These are phyloP conservation scores for Drosophila subobscura DNA, from an alignment of 1,140 invertebrate genomes.

Conservation along the genomic window DNA sequence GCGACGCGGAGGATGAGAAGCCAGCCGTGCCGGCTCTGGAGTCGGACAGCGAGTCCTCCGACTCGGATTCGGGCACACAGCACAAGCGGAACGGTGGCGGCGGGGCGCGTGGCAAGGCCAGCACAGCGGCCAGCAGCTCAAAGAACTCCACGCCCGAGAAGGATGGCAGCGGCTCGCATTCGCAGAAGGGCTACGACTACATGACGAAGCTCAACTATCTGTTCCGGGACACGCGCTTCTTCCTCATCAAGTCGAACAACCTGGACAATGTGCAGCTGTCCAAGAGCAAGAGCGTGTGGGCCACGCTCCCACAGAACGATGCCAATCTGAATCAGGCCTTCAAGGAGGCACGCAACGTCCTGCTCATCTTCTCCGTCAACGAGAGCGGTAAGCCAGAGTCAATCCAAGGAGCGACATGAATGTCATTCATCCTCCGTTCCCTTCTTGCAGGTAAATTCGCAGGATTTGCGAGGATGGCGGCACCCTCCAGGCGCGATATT, in stretches of 20 bases:
- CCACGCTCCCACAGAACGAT: constrained; percentile 98
- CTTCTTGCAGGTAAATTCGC: constrained; percentile 87
- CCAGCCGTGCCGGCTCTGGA: constrained; percentile 56
- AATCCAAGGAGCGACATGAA: neutral
- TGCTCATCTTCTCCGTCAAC: constrained; percentile 98
- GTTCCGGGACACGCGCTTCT: constrained; percentile 97
- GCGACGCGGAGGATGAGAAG: constrained; percentile 70
- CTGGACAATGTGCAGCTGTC: constrained; percentile 97
- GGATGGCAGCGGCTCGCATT: constrained; percentile 63
- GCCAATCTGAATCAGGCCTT: constrained; percentile 97
- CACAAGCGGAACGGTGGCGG: constrained; percentile 73
- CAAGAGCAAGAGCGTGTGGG: constrained; percentile 98
- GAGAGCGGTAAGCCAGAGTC: constrained; percentile 90
- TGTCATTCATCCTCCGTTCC: neutral
- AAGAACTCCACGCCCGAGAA: constrained; percentile 74
- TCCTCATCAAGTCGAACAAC: constrained; percentile 99
- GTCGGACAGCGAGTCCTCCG: constrained; percentile 74
- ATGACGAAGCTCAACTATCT: constrained; percentile 96
- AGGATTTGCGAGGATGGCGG: constrained; percentile 95
- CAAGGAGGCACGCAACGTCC: constrained; percentile 95
- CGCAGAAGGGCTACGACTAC: constrained; percentile 91
- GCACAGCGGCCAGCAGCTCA: constrained; percentile 16
- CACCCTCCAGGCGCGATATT: constrained; percentile 94
- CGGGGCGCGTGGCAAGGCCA: constrained; percentile 36
- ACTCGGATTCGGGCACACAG: constrained; percentile 78